phyloP scores from a whole-genome alignment of 2,113 vertebrate species.

The Malurus cyaneus region DNA sequence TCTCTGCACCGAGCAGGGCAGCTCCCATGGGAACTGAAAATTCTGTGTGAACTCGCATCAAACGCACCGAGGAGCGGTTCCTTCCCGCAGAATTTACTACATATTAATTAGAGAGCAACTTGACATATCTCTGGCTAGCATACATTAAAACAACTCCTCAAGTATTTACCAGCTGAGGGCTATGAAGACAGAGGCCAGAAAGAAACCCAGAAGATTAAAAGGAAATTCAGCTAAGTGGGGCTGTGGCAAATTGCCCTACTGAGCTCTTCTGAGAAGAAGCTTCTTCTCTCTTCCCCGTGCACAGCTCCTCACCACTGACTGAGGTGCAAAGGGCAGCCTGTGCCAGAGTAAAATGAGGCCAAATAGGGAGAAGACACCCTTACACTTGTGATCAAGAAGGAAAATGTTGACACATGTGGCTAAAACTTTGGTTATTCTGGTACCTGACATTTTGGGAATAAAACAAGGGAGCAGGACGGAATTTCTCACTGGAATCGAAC shows the following conservation, averaged over 20 bases:
- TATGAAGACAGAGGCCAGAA: neutral
- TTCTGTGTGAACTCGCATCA: neutral
- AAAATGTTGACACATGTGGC: neutral
- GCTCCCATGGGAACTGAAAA: neutral
- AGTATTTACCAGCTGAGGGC: neutral
- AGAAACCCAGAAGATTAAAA: neutral
- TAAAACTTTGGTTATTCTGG: neutral
- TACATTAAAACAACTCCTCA: neutral
- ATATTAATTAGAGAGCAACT: neutral
- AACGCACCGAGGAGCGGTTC: neutral
- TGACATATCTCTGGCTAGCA: constrained; percentile 20
- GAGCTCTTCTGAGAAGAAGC: neutral
- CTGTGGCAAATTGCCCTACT: neutral
- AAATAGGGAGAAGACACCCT: neutral
- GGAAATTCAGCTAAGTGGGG: neutral
- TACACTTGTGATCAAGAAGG: neutral
- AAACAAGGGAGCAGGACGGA: neutral
- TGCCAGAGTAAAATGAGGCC: neutral
- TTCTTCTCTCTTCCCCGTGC: neutral
- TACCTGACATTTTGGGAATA: neutral
- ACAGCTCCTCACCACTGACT: neutral
- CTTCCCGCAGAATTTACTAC: neutral
- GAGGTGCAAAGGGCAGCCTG: neutral
- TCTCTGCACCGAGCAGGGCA: neutral
- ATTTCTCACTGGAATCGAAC: neutral